A percentile compares a stretch with the other conserved stretches of the same genome.
Evolutionary conservation across 2,113 vertebrate species (phyloP).

Genomic region (Lophotis ruficrista): DNA sequence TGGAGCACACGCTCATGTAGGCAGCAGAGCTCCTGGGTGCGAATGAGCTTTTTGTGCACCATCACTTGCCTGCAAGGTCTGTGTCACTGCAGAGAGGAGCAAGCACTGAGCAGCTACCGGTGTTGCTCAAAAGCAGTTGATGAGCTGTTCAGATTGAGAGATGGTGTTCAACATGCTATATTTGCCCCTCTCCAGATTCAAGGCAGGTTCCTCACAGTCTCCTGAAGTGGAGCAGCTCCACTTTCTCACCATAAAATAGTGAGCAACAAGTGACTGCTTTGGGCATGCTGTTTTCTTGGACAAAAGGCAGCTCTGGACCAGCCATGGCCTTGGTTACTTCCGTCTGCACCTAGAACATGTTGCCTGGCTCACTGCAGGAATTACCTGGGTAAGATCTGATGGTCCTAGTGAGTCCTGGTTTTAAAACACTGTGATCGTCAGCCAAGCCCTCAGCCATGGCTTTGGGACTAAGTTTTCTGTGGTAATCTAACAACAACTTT

Average conservation of each 20-base stretch:
- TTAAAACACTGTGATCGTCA: background rate
- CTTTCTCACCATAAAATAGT: background rate
- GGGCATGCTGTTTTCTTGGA: background rate
- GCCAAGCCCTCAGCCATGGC: background rate
- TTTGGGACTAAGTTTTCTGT: background rate
- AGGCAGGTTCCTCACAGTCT: background rate
- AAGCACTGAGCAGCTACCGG: background rate
- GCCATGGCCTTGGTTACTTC: background rate
- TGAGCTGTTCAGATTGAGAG: background rate
- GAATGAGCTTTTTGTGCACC: background rate
- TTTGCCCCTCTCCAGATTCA: background rate
- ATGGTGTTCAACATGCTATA: fast-evolving
- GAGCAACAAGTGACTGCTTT: background rate
- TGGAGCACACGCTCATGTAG: background rate
- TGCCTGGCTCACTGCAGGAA: background rate
- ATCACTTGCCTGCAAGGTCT: background rate
- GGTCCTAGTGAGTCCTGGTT: background rate
- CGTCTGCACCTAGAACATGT: background rate
- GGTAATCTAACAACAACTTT: slow-evolving; percentile 19
- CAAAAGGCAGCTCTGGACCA: background rate
- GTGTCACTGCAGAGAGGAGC: background rate
- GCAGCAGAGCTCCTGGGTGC: background rate
- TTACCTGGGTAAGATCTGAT: background rate
- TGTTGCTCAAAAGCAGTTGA: background rate
- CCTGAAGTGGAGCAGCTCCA: background rate